These are phyloP conservation scores for Mactra quadrangularis DNA, from an alignment of 1,140 invertebrate genomes.

Conservation along the genomic window DNA sequence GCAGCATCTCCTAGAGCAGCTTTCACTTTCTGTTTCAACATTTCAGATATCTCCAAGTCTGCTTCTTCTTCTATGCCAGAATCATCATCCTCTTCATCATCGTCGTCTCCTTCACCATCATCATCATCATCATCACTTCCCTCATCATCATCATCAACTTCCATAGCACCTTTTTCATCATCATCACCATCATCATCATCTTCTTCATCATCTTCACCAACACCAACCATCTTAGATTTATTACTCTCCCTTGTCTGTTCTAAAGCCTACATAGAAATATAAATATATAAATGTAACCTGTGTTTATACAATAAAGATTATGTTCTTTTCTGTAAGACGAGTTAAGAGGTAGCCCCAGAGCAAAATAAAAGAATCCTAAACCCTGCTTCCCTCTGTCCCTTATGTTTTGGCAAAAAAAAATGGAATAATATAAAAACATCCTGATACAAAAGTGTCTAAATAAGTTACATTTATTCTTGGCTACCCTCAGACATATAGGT, in stretches of 20 bases:
- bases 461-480: no score
- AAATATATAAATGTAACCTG: background rate
- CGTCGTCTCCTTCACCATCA: slow-evolving; percentile 84
- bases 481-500: no score
- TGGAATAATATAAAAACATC: no score
- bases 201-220: slow-evolving; percentile 83
- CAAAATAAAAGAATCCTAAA: background rate
- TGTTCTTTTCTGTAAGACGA: background rate
- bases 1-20: slow-evolving; percentile 79
- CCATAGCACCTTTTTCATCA: slow-evolving; percentile 78
- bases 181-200: slow-evolving; percentile 83
- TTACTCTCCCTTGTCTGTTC: slow-evolving; percentile 26
- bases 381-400: background rate
- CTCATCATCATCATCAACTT: slow-evolving; percentile 50
- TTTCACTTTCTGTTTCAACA: slow-evolving; percentile 86
- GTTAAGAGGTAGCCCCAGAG: background rate
- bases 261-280: slow-evolving; percentile 24
- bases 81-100: slow-evolving; percentile 80
- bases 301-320: no score
- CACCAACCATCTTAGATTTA: slow-evolving; percentile 32
- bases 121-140: slow-evolving; percentile 83
- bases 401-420: no score
- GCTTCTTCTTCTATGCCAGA: slow-evolving; percentile 66
- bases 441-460: no score
- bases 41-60: slow-evolving; percentile 69